Evolutionary conservation across 2,797 vertebrate species (phyloP).

Genomic region (Pipistrellus kuhlii): DNA sequence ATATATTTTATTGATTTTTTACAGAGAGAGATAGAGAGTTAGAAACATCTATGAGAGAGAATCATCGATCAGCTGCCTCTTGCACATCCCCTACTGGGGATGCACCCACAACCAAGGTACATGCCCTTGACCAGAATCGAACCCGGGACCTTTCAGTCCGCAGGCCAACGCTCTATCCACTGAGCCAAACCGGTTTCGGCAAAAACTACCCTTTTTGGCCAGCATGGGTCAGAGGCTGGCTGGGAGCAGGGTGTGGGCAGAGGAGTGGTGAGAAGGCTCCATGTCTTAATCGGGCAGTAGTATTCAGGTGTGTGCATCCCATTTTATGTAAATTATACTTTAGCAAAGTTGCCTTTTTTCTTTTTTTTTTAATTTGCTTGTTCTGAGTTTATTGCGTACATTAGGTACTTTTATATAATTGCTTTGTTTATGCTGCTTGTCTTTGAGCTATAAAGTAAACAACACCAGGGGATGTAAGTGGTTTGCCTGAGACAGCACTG

Average conservation of each 20-base stretch:
- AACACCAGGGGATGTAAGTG: not conserved
- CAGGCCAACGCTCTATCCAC: too few species aligned
- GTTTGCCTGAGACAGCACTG: not conserved
- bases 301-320: not conserved
- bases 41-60: too few species aligned
- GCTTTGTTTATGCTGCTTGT: not conserved
- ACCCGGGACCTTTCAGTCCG: too few species aligned
- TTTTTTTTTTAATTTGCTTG: not conserved
- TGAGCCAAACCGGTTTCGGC: too few species aligned
- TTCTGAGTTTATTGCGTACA: not conserved
- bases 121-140: too few species aligned
- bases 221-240: not conserved
- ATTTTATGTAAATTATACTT: not conserved
- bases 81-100: too few species aligned
- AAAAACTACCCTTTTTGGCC: not conserved
- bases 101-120: too few species aligned
- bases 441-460: constrained; percentile 10
- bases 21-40: too few species aligned
- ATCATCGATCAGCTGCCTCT: too few species aligned
- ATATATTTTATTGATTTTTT: too few species aligned
- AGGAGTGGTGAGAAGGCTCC: not conserved
- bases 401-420: not conserved
- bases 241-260: not conserved
- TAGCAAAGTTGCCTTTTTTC: not conserved
- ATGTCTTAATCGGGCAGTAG: not conserved